These are phyloP conservation scores for Calephelis virginiensis DNA, from an alignment of 1,140 invertebrate genomes.

Conservation along the genomic window DNA sequence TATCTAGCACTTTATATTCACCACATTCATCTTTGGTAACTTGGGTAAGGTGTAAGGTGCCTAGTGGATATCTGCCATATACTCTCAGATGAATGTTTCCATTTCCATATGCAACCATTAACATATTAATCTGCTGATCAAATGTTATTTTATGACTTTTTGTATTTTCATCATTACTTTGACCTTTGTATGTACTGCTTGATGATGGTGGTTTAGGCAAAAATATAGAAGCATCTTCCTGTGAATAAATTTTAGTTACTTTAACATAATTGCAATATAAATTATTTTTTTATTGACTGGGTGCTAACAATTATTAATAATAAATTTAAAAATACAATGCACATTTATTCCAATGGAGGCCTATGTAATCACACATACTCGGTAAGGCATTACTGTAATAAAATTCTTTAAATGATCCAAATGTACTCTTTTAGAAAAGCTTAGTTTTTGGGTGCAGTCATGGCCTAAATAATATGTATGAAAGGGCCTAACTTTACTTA, in stretches of 20 bases:
- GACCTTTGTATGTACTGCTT: slow-evolving; percentile 63
- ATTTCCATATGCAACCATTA: slow-evolving; percentile 87
- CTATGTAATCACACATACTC: no score
- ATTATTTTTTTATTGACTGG: no score
- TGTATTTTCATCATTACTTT: slow-evolving; percentile 75
- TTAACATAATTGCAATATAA: no score
- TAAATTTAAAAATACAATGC: not conserved
- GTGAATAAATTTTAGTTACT: slow-evolving; percentile 36
- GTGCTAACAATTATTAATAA: no score
- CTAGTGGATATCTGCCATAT: slow-evolving; percentile 91
- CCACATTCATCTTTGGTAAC: slow-evolving; percentile 76
- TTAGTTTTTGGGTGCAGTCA: no score
- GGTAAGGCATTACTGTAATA: no score
- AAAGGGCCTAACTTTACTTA: slow-evolving; percentile 38
- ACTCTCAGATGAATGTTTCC: slow-evolving; percentile 87
- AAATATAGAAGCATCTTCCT: slow-evolving; percentile 79
- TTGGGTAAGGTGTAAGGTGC: slow-evolving; percentile 82
- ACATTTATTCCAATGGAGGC: not conserved
- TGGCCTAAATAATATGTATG: no score
- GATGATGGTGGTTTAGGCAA: slow-evolving; percentile 71
- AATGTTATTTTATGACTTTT: slow-evolving; percentile 83
- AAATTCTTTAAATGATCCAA: no score
- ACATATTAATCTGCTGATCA: slow-evolving; percentile 86
- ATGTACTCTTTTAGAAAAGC: no score
- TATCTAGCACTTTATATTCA: slow-evolving; percentile 80